A percentile compares a stretch with the other conserved stretches of the same genome.
These are phyloP conservation scores for Speoplatyrhinus poulsoni DNA, from an alignment of 2,113 vertebrate genomes.

Conservation along the genomic window DNA sequence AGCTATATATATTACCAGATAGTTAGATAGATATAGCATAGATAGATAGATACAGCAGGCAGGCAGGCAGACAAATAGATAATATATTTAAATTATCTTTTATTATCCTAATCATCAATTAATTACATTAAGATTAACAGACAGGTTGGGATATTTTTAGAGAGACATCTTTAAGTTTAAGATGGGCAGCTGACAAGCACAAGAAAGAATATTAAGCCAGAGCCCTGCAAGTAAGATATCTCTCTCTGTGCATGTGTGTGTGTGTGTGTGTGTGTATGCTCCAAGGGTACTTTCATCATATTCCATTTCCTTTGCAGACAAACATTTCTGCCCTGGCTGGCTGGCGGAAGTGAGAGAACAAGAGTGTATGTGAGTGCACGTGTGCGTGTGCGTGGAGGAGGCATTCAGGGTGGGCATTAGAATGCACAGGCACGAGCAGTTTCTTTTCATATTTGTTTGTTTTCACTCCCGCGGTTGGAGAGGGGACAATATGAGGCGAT, in stretches of 20 bases:
- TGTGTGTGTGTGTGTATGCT: constrained; percentile 27
- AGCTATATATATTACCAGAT: no score
- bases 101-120: no score
- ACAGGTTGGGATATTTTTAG: no score
- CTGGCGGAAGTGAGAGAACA: constrained; percentile 59
- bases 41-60: no score
- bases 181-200: no score
- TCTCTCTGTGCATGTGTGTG: constrained; percentile 6
- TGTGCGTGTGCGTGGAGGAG: background rate
- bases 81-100: no score
- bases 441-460: constrained; percentile 56
- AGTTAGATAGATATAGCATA: no score
- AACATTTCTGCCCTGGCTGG: constrained; percentile 62
- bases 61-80: no score
- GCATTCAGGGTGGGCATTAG: constrained; percentile 43
- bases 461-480: constrained; percentile 27
- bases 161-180: no score
- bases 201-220: no score
- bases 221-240: constrained; percentile 67
- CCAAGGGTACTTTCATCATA: constrained; percentile 76
- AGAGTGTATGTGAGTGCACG: constrained; percentile 30
- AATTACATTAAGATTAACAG: no score
- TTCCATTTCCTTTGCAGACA: constrained; percentile 74
- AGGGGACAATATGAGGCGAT: constrained; percentile 29
- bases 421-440: constrained; percentile 43